phyloP scores from a whole-genome alignment of 2,888 invertebrate species.

The Pantelozetes paolii region DNA sequence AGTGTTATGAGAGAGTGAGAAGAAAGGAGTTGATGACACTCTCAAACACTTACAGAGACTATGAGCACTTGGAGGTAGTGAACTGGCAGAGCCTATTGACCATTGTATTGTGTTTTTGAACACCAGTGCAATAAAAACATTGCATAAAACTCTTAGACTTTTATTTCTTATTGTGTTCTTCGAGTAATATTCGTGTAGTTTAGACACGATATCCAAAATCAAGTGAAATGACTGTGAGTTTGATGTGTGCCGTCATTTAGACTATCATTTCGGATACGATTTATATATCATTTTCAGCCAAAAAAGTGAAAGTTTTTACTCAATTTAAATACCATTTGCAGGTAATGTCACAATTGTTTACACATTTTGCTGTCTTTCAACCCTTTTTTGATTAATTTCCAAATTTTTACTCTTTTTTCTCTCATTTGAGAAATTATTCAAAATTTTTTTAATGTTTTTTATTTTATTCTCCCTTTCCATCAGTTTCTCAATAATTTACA shows the following conservation, averaged over 20 bases:
- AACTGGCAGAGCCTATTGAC: slow-evolving; percentile 13
- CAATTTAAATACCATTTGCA: neutral
- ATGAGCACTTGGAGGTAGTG: neutral
- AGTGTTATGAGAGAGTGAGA: neutral
- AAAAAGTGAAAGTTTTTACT: slow-evolving; percentile 27
- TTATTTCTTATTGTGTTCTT: slow-evolving; percentile 30
- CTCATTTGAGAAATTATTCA: too few relatives aligned
- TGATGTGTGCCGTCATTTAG: slow-evolving; percentile 4
- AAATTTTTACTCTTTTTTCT: too few relatives aligned
- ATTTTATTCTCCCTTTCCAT: too few relatives aligned
- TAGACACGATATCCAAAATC: slow-evolving; percentile 12
- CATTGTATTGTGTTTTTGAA: slow-evolving; percentile 14
- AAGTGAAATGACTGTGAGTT: slow-evolving; percentile 24
- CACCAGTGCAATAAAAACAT: neutral
- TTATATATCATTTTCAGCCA: neutral
- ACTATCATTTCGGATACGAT: slow-evolving; percentile 21
- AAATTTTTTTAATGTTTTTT: too few relatives aligned
- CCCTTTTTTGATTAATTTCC: too few relatives aligned
- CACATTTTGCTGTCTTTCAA: too few relatives aligned
- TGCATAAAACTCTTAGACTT: neutral
- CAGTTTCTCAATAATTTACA: too few relatives aligned
- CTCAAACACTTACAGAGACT: neutral
- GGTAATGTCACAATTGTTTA: too few relatives aligned
- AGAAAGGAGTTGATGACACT: slow-evolving; percentile 31
- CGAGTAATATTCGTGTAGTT: slow-evolving; percentile 12